A percentile compares a stretch with the other conserved stretches of the same genome.
phyloP scores from a whole-genome alignment of 2,113 vertebrate genomes.

The Bostrychus sinensis region DNA sequence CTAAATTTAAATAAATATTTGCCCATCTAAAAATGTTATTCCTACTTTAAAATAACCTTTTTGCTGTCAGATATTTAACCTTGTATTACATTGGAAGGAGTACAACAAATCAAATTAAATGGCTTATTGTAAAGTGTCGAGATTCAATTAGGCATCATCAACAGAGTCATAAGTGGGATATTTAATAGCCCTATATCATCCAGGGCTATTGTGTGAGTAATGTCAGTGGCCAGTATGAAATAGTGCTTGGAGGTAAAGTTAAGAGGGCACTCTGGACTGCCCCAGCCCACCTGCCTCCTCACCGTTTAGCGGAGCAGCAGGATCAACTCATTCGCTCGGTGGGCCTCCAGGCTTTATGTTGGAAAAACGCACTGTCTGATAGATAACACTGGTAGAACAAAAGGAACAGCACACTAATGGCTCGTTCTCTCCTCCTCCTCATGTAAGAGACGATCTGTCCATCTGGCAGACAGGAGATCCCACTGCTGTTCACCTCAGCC shows the following conservation, averaged over 20 bases:
- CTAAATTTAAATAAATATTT: not conserved
- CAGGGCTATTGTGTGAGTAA: conserved; percentile 9
- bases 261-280: conserved; percentile 1
- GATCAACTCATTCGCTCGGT: conserved; percentile 30
- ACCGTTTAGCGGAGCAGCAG: conserved; percentile 51
- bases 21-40: not conserved
- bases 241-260: conserved; percentile 20
- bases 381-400: conserved; percentile 57
- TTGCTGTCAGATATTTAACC: not conserved
- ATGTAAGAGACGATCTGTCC: conserved; percentile 48
- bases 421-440: conserved; percentile 56
- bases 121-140: not conserved
- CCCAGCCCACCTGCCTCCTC: conserved; percentile 58
- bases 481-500: conserved; percentile 33
- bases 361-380: conserved; percentile 60
- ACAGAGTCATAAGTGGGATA: not conserved
- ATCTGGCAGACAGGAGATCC: conserved; percentile 51
- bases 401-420: conserved; percentile 54
- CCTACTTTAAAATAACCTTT: not conserved
- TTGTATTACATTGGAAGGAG: too few species aligned
- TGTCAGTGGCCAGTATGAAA: conserved; percentile 19
- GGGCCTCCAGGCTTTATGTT: conserved; percentile 46
- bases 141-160: not conserved
- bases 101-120: conserved; percentile 4
- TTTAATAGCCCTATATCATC: not conserved